These are phyloP conservation scores for Hippocampus zosterae DNA, from an alignment of 2,113 vertebrate genomes.

Conservation along the genomic window DNA sequence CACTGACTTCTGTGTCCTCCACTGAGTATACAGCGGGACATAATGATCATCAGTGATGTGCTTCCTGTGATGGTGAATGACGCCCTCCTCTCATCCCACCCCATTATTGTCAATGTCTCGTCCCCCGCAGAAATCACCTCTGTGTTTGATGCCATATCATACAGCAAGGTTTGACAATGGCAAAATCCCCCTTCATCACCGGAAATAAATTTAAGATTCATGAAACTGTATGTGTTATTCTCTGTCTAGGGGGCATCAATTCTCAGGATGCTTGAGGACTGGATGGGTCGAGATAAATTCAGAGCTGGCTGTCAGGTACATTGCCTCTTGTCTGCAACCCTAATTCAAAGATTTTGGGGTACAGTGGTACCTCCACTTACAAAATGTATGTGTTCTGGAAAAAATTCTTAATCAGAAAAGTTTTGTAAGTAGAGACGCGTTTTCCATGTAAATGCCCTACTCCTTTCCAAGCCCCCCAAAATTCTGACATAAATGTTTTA, in stretches of 20 bases:
- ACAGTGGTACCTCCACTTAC: too few species aligned
- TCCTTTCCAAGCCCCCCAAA: too few species aligned
- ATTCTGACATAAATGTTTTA: too few species aligned
- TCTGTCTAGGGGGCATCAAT: slow-evolving; percentile 78
- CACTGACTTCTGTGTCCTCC: neutral
- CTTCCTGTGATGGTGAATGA: slow-evolving; percentile 89
- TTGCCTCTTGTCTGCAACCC: neutral
- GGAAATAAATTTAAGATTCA: neutral
- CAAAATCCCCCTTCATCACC: neutral
- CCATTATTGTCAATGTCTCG: slow-evolving; percentile 83
- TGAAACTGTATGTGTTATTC: too few species aligned
- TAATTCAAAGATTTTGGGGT: neutral
- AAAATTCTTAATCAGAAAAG: too few species aligned
- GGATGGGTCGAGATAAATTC: slow-evolving; percentile 77
- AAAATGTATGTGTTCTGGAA: too few species aligned
- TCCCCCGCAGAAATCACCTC: slow-evolving; percentile 92
- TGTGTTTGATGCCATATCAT: slow-evolving; percentile 95
- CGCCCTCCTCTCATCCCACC: slow-evolving; percentile 87
- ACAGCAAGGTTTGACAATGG: slow-evolving; percentile 81
- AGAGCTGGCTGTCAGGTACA: slow-evolving; percentile 80
- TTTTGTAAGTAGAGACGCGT: too few species aligned
- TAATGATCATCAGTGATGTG: slow-evolving; percentile 85
- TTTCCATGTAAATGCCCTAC: too few species aligned
- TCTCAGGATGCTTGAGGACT: slow-evolving; percentile 82
- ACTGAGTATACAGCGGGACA: slow-evolving; percentile 75